Conservation (phyloP, 2,797 vertebrate genomes). For the Denticeps clupeoides region DNA sequence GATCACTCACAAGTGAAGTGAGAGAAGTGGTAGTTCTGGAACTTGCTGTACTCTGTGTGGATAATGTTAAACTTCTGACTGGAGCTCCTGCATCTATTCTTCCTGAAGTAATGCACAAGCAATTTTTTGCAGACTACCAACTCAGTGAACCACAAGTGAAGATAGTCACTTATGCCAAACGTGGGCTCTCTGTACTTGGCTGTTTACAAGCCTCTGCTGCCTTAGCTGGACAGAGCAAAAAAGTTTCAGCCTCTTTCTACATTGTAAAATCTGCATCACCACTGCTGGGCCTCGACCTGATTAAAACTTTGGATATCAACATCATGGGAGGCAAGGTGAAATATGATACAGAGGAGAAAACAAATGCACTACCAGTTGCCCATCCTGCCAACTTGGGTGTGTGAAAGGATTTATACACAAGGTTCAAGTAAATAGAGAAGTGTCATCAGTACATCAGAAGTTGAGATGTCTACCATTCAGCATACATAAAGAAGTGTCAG, state of each 20-base stretch:
- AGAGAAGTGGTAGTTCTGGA: slow-evolving; percentile 1
- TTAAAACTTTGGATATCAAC: background rate
- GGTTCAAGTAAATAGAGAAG: no score
- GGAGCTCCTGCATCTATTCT: slow-evolving; percentile 1
- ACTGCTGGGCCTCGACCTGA: background rate
- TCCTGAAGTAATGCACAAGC: slow-evolving; percentile 1
- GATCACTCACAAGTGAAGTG: background rate
- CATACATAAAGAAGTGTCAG: no score
- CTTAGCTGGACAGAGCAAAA: background rate
- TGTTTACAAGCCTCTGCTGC: background rate
- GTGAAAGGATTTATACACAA: background rate
- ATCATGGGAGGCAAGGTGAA: no score
- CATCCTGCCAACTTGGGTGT: background rate
- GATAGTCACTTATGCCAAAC: background rate
- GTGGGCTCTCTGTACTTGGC: slow-evolving; percentile 1
- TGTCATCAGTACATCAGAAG: background rate
- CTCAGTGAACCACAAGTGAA: background rate
- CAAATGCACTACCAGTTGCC: no score
- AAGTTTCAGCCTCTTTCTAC: background rate
- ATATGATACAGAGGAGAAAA: no score
- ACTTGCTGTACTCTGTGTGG: slow-evolving; percentile 2
- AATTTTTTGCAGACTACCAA: background rate
- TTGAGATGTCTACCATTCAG: background rate
- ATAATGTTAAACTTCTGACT: background rate
- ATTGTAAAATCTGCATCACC: background rate